A percentile compares a stretch with the other conserved stretches of the same genome.
Evolutionary conservation across 2,797 vertebrate species (phyloP).

Genomic region (Hemitrygon akajei): DNA sequence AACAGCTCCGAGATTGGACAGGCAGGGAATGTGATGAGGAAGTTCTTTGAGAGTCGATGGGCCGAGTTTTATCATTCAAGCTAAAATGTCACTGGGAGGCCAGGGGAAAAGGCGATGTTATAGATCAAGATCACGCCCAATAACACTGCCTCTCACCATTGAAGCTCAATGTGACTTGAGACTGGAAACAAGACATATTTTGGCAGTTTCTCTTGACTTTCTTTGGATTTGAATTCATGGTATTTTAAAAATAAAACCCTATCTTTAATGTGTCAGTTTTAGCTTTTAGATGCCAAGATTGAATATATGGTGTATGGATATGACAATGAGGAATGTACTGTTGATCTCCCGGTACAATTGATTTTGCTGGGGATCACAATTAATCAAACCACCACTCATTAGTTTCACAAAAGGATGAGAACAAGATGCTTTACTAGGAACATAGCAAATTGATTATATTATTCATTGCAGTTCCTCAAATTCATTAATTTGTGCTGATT

Average conservation of each 20-base stretch:
- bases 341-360: not conserved
- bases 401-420: not conserved
- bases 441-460: not conserved
- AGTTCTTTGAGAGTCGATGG: conserved; percentile 91
- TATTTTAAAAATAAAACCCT: conserved; percentile 10
- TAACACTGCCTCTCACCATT: not conserved
- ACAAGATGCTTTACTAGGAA: not conserved
- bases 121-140: not conserved
- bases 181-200: not conserved
- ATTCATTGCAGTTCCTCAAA: not conserved
- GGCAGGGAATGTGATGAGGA: conserved; percentile 81
- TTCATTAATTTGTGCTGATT: not conserved
- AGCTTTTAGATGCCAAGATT: conserved; percentile 25
- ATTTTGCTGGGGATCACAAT: not conserved
- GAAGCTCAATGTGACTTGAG: not conserved
- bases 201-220: not conserved
- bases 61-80: conserved; percentile 77
- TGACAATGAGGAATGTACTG: not conserved
- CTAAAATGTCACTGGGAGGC: conserved; percentile 53
- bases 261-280: conserved; percentile 26
- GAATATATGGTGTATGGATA: conserved; percentile 18
- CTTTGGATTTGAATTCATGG: not conserved
- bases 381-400: not conserved
- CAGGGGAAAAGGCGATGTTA: conserved; percentile 60
- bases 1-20: conserved; percentile 84